Evolutionary conservation across 2,888 invertebrate species (phyloP).

Genomic region (Platynereis dumerilii): DNA sequence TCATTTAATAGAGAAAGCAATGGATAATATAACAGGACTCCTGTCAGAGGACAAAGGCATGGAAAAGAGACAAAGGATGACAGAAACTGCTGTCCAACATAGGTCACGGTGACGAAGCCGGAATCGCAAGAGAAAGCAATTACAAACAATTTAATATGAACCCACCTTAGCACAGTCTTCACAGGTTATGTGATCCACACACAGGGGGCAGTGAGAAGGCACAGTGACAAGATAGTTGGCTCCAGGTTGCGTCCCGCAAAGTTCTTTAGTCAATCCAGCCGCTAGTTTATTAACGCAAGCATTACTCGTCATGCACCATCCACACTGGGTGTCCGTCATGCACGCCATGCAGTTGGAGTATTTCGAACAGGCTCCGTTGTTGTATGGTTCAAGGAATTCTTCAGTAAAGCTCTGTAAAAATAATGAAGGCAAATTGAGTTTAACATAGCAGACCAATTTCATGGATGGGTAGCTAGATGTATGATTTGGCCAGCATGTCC

Average conservation of each 20-base stretch:
- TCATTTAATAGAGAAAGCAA: too few relatives aligned
- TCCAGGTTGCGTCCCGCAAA: constrained; percentile 13
- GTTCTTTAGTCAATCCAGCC: background rate
- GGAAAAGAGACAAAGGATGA: too few relatives aligned
- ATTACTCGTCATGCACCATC: constrained; percentile 85
- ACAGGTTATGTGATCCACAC: constrained; percentile 88
- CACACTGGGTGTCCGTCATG: constrained; percentile 85
- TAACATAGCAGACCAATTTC: too few relatives aligned
- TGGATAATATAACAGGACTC: too few relatives aligned
- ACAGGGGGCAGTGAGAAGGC: constrained; percentile 79
- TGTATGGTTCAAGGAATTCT: constrained; percentile 79
- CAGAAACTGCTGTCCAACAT: too few relatives aligned
- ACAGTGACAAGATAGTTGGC: constrained; percentile 26
- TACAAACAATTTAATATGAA: too few relatives aligned
- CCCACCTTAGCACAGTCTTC: constrained; percentile 79
- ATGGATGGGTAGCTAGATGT: too few relatives aligned
- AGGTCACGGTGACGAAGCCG: too few relatives aligned
- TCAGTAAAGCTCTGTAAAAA: constrained; percentile 43
- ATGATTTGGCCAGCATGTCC: too few relatives aligned
- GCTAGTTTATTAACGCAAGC: constrained; percentile 69
- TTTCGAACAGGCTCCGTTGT: constrained; percentile 48
- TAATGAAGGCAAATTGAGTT: constrained; percentile 2
- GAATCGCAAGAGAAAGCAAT: too few relatives aligned
- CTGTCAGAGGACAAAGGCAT: too few relatives aligned
- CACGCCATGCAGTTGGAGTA: constrained; percentile 88